Evolutionary conservation across 2,888 invertebrate genomes (phyloP).

Genomic region (Synergus gifuensis): DNA sequence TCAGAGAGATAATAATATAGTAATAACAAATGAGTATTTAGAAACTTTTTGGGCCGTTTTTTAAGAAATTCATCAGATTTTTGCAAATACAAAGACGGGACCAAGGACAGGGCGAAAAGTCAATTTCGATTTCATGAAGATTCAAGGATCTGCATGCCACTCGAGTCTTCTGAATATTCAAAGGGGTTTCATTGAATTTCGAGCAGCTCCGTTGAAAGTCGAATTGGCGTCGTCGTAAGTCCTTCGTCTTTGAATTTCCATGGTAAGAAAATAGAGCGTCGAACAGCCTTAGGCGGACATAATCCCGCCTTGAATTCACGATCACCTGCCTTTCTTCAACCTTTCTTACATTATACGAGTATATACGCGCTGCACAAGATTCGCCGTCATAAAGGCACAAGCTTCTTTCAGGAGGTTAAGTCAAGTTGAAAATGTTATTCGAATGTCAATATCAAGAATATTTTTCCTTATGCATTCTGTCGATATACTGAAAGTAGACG

Average conservation of each 20-base stretch:
- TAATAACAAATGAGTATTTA: background rate
- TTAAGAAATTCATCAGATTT: background rate
- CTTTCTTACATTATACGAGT: background rate
- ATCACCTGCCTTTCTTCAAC: background rate
- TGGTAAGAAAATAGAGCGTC: conserved; percentile 21
- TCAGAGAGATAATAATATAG: no score
- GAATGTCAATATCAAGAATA: conserved; percentile 5
- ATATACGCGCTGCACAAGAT: background rate
- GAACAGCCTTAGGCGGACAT: background rate
- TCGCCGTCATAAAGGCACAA: background rate
- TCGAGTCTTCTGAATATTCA: conserved; percentile 48
- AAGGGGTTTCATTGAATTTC: conserved; percentile 47
- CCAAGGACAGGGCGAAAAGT: conserved; percentile 42
- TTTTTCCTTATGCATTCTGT: background rate
- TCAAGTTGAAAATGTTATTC: conserved; percentile 17
- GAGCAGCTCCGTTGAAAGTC: conserved; percentile 46
- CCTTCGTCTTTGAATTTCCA: conserved; percentile 30
- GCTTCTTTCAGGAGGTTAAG: background rate
- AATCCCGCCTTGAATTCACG: conserved; percentile 23
- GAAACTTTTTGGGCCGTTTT: no score
- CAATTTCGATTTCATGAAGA: conserved; percentile 47
- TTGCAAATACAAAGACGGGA: conserved; percentile 12
- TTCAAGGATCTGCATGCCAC: conserved; percentile 44
- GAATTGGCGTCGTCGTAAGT: conserved; percentile 46
- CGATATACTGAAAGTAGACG: background rate